Evolutionary conservation across 2,113 vertebrate species (phyloP), one percentile per base, ranked within the genome.

Genomic region (Urocolius indicus): DNA sequence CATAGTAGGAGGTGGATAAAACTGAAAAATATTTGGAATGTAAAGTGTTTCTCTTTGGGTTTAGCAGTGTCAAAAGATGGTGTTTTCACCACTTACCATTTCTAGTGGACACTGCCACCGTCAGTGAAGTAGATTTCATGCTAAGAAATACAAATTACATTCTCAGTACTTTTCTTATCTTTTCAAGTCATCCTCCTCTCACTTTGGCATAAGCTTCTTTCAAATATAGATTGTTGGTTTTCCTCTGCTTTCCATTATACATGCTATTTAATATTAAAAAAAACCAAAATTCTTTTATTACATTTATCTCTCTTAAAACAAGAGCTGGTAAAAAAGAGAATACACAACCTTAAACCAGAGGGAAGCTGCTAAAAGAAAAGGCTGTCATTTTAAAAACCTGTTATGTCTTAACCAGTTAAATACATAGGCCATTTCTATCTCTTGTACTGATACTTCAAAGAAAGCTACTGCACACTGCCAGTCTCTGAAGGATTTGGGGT

Each of bases 261-360:
- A 22, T 3, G 17, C 2, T 55, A 19, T 75, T 72, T 26, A 69
- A 89, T 41, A 41, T 32, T 41, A 1, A 52, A 69, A 76, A 32
- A 10, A 41, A 43, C 1, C 0, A 0, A 67, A 13, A 21, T 58
- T 58, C n/a, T 49, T 62, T 46, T 63, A n/a, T 19, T 16, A 6
- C 48, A 66, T 16, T 46, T 54, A 29, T 8, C 32, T 68, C 0
- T n/a, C 84, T 86, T 59, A 22, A 84, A 89, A 80, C 4, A 76
- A 46, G 75, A 75, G 10, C 24, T 49, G n/a, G 9, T 49, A 61
- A 73, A 78, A 71, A 29, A 29, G 5, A 76, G 83, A 89, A 84
- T 29, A 26, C 16, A 68, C 24, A 68, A 9, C 8, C 10, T 22
- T 16, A 74, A 89, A 63, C 4, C 58, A 81, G 36, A 80, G n/a